Base-by-base conservation (phyloP, 1,140 invertebrate species). In the Vanessa atalanta region DNA sequence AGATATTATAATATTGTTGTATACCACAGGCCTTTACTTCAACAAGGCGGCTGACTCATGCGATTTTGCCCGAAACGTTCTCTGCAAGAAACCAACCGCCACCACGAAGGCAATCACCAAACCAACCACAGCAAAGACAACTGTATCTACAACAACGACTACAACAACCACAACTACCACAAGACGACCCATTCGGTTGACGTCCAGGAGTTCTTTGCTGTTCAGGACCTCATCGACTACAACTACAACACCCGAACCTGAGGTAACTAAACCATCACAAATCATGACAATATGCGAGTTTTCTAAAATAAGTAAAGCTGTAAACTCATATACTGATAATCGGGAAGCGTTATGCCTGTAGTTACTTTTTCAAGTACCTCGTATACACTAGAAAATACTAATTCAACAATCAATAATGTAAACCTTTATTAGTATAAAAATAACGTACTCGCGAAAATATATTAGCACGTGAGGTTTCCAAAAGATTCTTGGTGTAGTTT, bases 31-130 rank as follows among this genome's bases (percentile, higher is more conserved):
- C 53, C 91, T 99, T 16, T 97, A 96, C 84, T 99, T 98, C 92
- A 98, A 98, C 90, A 98, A 98, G 80, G 95, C 95, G 7, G 97
- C 97, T 0, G 97, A 98, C 86, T 98, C 97, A 6, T 99, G 98
- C 85, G 97, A 99, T 85, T 98, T 98, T 86, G 95, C 97, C 0
- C 94, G 97, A 66, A 98, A 98, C 85, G 97, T 98, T 0, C 93
- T 96, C 16, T 98, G 98, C 87, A 95, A 94, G 80, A 86, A 89
- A 48, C 83, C 92, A 7, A 85, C 92, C 14, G 84, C 93, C 4
- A 94, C 94, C 13, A 94, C 94, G 0, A 94, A 94, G 47, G 89
- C 93, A 0, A 84, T 93, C 31, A 93, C 94, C 4, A 94, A 92
- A 47, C 93, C 93, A 7, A 91, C 93, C 37, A 90, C 85, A 50